Conservation (phyloP, 2,888 invertebrate species). For the Pherbina coryleti region DNA sequence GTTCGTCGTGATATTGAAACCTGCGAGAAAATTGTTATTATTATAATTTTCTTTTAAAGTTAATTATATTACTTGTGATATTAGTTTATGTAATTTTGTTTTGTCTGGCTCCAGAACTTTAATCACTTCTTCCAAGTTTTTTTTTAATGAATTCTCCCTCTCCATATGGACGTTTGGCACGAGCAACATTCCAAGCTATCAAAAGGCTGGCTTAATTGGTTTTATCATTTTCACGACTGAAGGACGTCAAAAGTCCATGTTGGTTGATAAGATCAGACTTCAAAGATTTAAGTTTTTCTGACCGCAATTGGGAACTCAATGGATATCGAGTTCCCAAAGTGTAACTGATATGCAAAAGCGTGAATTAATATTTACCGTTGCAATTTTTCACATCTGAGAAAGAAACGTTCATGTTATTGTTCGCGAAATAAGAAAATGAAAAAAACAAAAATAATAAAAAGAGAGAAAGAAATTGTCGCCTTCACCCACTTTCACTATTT, state of each 20-base stretch:
- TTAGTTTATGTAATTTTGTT: not conserved
- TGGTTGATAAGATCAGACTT: not conserved
- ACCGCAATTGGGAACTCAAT: not conserved
- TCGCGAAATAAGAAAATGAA: too few relatives aligned
- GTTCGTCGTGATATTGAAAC: slow-evolving; percentile 1
- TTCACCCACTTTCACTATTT: too few relatives aligned
- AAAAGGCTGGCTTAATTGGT: not conserved
- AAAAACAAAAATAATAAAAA: too few relatives aligned
- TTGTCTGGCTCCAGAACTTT: not conserved
- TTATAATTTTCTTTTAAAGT: too few relatives aligned
- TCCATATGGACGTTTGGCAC: not conserved
- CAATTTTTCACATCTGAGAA: not conserved
- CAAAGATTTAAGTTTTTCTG: slow-evolving; percentile 6
- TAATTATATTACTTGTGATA: not conserved
- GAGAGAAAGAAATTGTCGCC: too few relatives aligned
- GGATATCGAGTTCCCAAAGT: not conserved
- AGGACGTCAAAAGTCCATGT: not conserved
- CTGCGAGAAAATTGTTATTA: too few relatives aligned
- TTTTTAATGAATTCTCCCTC: slow-evolving; percentile 19
- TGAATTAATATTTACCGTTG: not conserved
- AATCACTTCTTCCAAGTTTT: too few relatives aligned
- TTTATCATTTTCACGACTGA: not conserved
- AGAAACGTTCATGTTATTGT: too few relatives aligned
- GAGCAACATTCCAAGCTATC: not conserved
- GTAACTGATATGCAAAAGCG: too few relatives aligned